Conservation (phyloP, 2,113 vertebrate species). For the Malurus melanocephalus region DNA sequence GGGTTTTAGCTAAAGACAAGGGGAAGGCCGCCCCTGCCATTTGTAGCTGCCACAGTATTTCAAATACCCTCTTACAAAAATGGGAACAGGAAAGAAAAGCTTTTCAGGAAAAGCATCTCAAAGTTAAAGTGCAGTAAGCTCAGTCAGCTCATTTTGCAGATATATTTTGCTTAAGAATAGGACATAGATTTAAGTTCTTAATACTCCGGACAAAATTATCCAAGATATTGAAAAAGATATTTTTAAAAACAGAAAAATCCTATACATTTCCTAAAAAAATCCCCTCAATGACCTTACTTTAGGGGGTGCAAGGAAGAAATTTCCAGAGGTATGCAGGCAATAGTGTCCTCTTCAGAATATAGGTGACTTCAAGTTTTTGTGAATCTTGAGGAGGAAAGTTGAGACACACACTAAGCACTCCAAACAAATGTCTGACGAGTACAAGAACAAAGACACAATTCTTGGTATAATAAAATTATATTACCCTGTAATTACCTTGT, state of each 20-base stretch:
- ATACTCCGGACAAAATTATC: not conserved
- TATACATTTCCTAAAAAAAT: not conserved
- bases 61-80: not conserved
- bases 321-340: not conserved
- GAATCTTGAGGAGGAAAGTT: not conserved
- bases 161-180: not conserved
- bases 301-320: not conserved
- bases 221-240: not conserved
- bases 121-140: not conserved
- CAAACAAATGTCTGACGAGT: not conserved
- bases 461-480: slow-evolving; percentile 11
- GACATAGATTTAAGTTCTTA: not conserved
- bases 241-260: not conserved
- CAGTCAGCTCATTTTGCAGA: not conserved
- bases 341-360: not conserved
- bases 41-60: not conserved
- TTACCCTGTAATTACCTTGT: slow-evolving; percentile 22
- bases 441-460: not conserved
- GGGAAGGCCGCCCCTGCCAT: not conserved
- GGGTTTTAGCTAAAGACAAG: not conserved
- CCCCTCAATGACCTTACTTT: not conserved
- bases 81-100: not conserved
- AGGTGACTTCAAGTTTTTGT: not conserved
- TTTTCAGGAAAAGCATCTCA: not conserved
- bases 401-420: not conserved